phyloP scores from a whole-genome alignment of 2,888 invertebrate species.

The Andrena fulva region DNA sequence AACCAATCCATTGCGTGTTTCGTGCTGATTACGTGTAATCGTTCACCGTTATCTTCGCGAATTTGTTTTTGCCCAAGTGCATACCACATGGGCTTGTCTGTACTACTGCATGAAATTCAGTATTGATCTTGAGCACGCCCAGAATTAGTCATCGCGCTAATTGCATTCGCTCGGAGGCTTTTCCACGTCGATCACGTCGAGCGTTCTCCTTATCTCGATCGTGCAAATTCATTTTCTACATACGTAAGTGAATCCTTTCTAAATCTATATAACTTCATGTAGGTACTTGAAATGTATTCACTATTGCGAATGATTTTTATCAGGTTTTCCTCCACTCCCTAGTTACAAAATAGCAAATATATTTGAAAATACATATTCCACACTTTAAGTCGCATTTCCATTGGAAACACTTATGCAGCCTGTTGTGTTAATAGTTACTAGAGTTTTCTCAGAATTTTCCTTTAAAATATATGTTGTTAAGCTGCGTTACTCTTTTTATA shows the following conservation, averaged over 20 bases:
- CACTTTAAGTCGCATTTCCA: no score
- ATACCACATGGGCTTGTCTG: not conserved
- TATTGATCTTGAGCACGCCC: constrained; percentile 38
- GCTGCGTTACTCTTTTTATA: no score
- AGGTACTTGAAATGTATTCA: not conserved
- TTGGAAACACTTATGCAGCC: no score
- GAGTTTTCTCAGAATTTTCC: no score
- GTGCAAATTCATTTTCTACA: not conserved
- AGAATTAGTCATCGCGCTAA: constrained; percentile 45
- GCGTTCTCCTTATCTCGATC: not conserved
- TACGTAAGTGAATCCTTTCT: not conserved
- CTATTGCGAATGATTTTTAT: not conserved
- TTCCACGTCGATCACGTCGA: not conserved
- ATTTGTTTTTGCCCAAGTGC: constrained; percentile 17
- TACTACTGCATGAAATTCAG: constrained; percentile 7
- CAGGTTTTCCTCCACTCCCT: no score
- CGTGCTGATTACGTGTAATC: not conserved
- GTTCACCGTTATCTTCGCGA: constrained; percentile 35
- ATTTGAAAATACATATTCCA: no score
- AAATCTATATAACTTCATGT: constrained; percentile 6
- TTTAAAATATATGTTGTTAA: no score
- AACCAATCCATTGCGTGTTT: not conserved
- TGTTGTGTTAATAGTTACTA: no score
- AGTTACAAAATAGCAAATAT: no score
- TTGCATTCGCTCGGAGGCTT: not conserved